Percentiles rank a stretch among this genome's conserved stretches.
Evolutionary conservation across 2,797 vertebrate species (phyloP).

Genomic region (Philypnodon macrostomus): DNA sequence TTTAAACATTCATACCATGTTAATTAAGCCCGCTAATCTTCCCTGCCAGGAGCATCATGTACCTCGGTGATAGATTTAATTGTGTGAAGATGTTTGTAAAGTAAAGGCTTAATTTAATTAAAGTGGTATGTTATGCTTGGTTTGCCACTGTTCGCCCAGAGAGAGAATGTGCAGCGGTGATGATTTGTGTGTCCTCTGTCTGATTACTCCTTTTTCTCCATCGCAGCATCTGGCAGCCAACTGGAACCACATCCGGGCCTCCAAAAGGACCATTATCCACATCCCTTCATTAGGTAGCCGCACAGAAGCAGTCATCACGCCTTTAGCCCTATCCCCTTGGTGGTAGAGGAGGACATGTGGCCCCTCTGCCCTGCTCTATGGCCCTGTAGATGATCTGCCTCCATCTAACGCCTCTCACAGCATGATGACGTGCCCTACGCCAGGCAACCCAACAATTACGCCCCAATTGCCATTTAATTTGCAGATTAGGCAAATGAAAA

Average conservation of each 20-base stretch:
- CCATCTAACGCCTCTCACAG: constrained; percentile 92
- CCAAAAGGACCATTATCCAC: constrained; percentile 98
- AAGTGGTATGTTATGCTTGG: constrained; percentile 98
- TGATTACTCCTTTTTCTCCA: constrained; percentile 85
- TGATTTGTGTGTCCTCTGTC: constrained; percentile 82
- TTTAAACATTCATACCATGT: constrained; percentile 93
- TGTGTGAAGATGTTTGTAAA: constrained; percentile 96
- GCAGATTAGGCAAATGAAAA: constrained; percentile 98
- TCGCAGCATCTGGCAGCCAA: constrained; percentile 98
- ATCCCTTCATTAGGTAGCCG: constrained; percentile 96
- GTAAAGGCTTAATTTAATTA: constrained; percentile 99
- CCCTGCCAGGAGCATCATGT: constrained; percentile 97
- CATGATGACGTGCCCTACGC: constrained; percentile 92
- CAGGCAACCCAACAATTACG: constrained; percentile 83
- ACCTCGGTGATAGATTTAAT: constrained; percentile 99
- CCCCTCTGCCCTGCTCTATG: constrained; percentile 88
- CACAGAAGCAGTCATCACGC: constrained; percentile 86
- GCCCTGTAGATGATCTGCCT: constrained; percentile 92
- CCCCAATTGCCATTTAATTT: constrained; percentile 94
- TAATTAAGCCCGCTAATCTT: constrained; percentile 99
- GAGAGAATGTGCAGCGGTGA: constrained; percentile 81
- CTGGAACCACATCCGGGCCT: constrained; percentile 97
- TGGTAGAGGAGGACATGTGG: constrained; percentile 85
- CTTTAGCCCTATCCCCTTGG: constrained; percentile 88
- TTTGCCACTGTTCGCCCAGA: constrained; percentile 87